phyloP scores from a whole-genome alignment of 2,797 vertebrate species.

The Hydrolagus colliei region DNA sequence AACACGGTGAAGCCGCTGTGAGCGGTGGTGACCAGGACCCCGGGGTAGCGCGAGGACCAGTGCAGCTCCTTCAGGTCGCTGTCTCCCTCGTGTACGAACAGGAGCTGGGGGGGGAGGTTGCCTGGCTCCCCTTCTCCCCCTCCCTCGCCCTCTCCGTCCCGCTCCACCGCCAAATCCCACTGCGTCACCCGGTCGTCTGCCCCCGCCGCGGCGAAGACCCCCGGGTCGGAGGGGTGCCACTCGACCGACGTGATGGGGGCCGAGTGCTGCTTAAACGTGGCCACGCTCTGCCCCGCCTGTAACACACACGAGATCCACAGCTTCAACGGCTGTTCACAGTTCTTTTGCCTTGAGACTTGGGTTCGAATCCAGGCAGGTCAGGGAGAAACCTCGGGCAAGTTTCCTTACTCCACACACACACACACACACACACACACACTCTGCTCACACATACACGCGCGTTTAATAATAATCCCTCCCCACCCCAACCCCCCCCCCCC shows the following conservation, averaged over 20 bases:
- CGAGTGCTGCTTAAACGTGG: constrained; percentile 83
- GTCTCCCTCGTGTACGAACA: constrained; percentile 88
- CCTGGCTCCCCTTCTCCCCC: constrained; percentile 41
- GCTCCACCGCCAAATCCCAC: constrained; percentile 86
- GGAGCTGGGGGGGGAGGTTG: constrained; percentile 73
- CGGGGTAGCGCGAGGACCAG: constrained; percentile 83
- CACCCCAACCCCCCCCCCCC: too few species aligned
- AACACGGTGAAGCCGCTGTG: constrained; percentile 80
- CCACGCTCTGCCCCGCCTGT: constrained; percentile 68
- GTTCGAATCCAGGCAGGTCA: too few species aligned
- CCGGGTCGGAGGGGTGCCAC: constrained; percentile 77
- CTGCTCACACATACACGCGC: too few species aligned
- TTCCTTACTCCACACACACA: too few species aligned
- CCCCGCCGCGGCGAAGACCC: constrained; percentile 76
- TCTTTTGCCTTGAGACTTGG: background rate
- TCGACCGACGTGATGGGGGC: constrained; percentile 80
- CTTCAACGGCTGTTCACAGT: background rate
- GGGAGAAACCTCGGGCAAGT: too few species aligned
- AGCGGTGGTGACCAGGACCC: constrained; percentile 73
- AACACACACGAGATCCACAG: background rate
- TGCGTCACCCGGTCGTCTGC: constrained; percentile 79
- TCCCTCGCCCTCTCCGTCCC: constrained; percentile 60
- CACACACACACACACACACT: too few species aligned
- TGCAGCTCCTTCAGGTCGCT: constrained; percentile 83
- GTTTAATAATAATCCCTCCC: too few species aligned